phyloP scores from a whole-genome alignment of 1,140 invertebrate species.

The Anastatus disparis region DNA sequence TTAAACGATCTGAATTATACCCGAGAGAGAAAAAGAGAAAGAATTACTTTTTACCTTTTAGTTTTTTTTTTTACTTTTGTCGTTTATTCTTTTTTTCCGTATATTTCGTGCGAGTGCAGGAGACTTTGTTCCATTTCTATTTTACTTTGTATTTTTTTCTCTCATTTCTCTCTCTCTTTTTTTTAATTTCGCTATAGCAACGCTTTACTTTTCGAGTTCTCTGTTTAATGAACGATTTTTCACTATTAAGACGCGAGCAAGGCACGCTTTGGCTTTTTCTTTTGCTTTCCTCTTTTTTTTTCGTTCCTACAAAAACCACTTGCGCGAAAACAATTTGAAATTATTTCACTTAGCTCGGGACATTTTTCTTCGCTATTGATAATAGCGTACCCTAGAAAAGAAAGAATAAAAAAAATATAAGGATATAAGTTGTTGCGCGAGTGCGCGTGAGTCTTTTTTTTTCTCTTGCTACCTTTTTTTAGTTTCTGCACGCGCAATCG shows the following conservation, averaged over 20 bases:
- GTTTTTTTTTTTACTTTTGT: constrained; percentile 45
- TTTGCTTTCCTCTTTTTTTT: neutral
- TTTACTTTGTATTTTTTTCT: neutral
- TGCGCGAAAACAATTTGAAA: constrained; percentile 30
- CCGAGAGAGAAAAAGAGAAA: too few species aligned
- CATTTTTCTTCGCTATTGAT: constrained; percentile 6
- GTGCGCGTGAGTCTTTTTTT: too few species aligned
- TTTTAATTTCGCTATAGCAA: constrained; percentile 38
- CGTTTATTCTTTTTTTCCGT: neutral
- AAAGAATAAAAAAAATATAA: too few species aligned
- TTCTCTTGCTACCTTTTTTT: too few species aligned
- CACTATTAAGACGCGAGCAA: constrained; percentile 4
- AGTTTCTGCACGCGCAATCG: too few species aligned
- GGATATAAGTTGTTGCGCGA: too few species aligned
- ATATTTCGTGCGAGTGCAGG: too few species aligned
- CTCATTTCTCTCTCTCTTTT: constrained; percentile 5
- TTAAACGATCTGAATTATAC: constrained; percentile 49
- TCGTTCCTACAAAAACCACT: too few species aligned
- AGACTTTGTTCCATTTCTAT: too few species aligned
- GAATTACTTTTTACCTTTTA: too few species aligned
- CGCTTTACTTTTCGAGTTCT: constrained; percentile 8
- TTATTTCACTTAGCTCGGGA: constrained; percentile 17
- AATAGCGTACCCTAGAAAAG: neutral
- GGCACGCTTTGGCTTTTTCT: too few species aligned
- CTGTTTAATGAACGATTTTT: constrained; percentile 37